Evolutionary conservation across 1,140 invertebrate species (phyloP), one percentile per base, ranked within the genome.

Genomic region (Epicauta chinensis): DNA sequence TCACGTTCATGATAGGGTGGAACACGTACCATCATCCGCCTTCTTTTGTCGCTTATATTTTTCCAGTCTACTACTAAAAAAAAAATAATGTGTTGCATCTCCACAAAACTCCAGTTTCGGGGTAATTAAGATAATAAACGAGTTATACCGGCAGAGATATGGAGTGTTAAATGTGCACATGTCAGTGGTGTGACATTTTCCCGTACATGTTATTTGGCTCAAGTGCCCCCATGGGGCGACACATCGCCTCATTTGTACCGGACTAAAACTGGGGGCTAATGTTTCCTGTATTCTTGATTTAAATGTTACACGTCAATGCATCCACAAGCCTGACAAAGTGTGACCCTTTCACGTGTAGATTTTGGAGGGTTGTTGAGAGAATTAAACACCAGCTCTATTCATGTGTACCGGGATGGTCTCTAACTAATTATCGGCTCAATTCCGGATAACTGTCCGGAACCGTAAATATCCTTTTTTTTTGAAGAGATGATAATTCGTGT

Each of bases 81-180:
- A n/a, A n/a, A n/a, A n/a, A n/a, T n/a, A n/a, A n/a, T n/a, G n/a
- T n/a, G n/a, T n/a, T n/a, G n/a, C n/a, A 43, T 43, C 23, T 43
- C 41, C 16, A 43, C 41, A 43, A 17, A 29, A 23, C 35, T n/a
- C 31, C 23, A 13, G 45, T 38, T 13, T 34, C 13, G 23, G 42
- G 52, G 37, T 45, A 55, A 55, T 55, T 55, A 55, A 55, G 47
- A 51, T 43, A 55, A 55, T 51, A 51, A 44, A 55, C 16, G 53
- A 55, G 44, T 51, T 35, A n/a, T n/a, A 34, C 17, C 17, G 23
- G 42, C 39, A 16, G 53, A 46, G 47, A 55, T 51, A 55, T 55
- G 41, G 47, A 36, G 53, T 55, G 53, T 51, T 55, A 55, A 55
- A 55, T 55, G 43, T 55, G 53, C 35, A 42, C 48, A 51, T 55